Evolutionary conservation across 2,797 vertebrate genomes (phyloP).

Genomic region (Cryptoblepharus egeriae): DNA sequence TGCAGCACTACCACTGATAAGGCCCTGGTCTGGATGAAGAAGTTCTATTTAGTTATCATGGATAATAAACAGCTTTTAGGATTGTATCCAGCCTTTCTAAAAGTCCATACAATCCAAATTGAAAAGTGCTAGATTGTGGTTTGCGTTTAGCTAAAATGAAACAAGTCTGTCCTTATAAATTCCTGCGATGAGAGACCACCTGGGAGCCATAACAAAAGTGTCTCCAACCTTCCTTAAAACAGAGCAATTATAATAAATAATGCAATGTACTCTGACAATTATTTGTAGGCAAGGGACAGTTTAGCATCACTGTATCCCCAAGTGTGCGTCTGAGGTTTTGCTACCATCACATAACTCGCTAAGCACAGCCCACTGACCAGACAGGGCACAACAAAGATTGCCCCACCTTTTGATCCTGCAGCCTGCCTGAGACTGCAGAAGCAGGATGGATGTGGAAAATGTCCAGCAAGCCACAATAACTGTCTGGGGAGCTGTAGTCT

Average conservation of each 20-base stretch:
- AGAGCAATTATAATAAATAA: slow-evolving; percentile 1
- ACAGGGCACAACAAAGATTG: too few relatives aligned
- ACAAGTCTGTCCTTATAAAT: not conserved
- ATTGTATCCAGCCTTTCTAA: not conserved
- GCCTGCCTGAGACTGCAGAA: not conserved
- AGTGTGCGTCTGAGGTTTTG: not conserved
- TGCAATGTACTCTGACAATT: not conserved
- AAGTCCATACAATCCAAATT: too few relatives aligned
- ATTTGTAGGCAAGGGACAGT: not conserved
- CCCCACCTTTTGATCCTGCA: not conserved
- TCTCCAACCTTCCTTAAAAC: not conserved
- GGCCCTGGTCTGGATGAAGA: too few relatives aligned
- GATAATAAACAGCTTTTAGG: too few relatives aligned
- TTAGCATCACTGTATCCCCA: slow-evolving; percentile 1
- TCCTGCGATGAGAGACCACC: not conserved
- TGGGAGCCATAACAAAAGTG: not conserved
- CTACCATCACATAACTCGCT: not conserved
- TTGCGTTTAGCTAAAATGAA: not conserved
- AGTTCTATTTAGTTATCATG: too few relatives aligned
- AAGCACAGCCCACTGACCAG: not conserved
- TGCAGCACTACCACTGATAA: too few relatives aligned
- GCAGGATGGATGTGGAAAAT: not conserved
- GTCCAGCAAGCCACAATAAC: not conserved
- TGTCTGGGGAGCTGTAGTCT: not conserved
- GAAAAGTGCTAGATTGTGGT: not conserved